These are phyloP conservation scores for Cataglyphis altisquamis DNA, from an alignment of 2,888 invertebrate genomes.

Conservation along the genomic window DNA sequence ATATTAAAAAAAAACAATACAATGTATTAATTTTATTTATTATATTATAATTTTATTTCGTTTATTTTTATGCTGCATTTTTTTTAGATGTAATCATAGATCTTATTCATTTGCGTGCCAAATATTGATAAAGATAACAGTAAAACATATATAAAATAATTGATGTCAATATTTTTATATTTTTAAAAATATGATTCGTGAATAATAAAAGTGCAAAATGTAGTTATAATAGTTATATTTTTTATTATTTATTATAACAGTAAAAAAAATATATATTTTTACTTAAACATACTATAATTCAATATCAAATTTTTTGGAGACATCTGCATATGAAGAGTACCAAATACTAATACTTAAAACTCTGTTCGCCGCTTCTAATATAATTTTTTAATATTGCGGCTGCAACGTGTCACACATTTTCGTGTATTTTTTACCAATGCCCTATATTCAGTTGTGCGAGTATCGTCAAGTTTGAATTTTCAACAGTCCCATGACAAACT, in stretches of 20 bases:
- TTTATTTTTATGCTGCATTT: not conserved
- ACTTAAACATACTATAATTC: not conserved
- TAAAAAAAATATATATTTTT: not conserved
- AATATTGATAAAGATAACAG: not conserved
- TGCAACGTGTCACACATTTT: not conserved
- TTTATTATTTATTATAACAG: constrained; percentile 7
- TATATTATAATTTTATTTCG: not conserved
- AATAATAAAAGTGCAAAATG: not conserved
- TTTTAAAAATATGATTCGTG: not conserved
- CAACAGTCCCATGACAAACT: not conserved
- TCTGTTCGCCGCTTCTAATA: not conserved
- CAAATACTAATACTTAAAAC: constrained; percentile 1
- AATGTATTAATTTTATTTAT: not conserved
- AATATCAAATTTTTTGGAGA: not conserved
- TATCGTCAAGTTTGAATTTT: not conserved
- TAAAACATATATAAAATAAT: not conserved
- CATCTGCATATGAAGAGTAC: not conserved
- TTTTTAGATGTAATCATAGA: not conserved
- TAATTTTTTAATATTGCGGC: constrained; percentile 3
- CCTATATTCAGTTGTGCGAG: not conserved
- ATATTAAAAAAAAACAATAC: not conserved
- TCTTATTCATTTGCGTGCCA: not conserved
- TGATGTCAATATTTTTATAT: not conserved
- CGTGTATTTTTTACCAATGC: not conserved
- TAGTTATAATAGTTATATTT: not conserved